Percentiles rank a stretch among this genome's conserved stretches.
Conservation (phyloP, 2,113 vertebrate species). For the Gavialis gangeticus region DNA sequence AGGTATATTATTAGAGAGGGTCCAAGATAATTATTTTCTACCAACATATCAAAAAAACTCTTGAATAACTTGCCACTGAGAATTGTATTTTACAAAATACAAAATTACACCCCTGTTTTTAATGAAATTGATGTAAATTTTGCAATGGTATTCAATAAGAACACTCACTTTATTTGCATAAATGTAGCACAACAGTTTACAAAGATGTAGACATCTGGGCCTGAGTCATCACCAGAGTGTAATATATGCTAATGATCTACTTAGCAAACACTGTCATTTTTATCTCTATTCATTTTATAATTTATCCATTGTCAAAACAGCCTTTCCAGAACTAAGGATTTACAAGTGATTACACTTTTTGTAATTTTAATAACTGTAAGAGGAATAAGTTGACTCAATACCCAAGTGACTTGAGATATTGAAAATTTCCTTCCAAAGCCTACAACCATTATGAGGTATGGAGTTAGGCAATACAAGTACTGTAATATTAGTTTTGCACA, state of each 20-base stretch:
- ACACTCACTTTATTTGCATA: background rate
- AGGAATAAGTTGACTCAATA: background rate
- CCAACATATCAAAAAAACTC: background rate
- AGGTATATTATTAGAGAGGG: background rate
- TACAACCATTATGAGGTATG: background rate
- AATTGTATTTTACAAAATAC: background rate
- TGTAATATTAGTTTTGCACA: background rate
- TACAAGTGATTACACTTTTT: background rate
- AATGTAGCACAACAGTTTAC: too few relatives aligned
- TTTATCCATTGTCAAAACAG: background rate
- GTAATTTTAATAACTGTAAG: background rate
- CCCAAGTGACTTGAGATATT: background rate
- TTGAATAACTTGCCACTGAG: background rate
- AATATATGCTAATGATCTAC: background rate
- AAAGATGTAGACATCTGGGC: background rate
- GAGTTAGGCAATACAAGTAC: background rate
- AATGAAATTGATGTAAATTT: background rate
- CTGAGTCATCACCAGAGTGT: background rate
- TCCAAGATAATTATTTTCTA: background rate
- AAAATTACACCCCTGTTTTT: background rate
- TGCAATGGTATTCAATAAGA: background rate
- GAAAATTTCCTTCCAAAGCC: background rate
- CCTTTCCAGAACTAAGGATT: background rate
- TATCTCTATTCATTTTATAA: background rate
- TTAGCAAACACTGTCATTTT: background rate